Conservation (phyloP, 2,797 vertebrate species). For the Luscinia luscinia region DNA sequence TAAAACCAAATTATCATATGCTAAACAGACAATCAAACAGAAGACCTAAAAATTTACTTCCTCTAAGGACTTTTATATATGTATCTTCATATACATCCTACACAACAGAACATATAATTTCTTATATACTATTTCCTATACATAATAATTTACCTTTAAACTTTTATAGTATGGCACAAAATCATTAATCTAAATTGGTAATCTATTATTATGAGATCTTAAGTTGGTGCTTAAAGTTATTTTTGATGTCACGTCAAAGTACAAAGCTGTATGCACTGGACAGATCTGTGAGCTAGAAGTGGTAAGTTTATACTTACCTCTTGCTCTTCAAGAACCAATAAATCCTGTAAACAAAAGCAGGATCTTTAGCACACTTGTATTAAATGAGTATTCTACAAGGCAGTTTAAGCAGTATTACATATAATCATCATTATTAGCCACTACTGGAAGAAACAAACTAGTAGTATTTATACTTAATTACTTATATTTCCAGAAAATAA, state of each 20-base stretch:
- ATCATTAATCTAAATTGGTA: not conserved
- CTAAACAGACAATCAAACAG: not conserved
- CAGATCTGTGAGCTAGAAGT: not conserved
- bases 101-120: not conserved
- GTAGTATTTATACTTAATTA: not conserved
- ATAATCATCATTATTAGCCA: not conserved
- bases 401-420: not conserved
- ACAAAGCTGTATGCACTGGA: not conserved
- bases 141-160: not conserved
- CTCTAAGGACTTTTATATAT: not conserved
- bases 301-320: constrained; percentile 82
- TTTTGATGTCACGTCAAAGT: not conserved
- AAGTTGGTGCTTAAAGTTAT: not conserved
- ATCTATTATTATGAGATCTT: not conserved
- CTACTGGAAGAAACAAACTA: not conserved
- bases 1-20: not conserved
- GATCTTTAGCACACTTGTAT: not conserved
- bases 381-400: not conserved
- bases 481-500: not conserved
- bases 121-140: not conserved
- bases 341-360: constrained; percentile 83
- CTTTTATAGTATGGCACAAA: not conserved
- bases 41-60: not conserved
- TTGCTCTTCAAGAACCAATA: constrained; percentile 97
- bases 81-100: not conserved